phyloP scores from a whole-genome alignment of 2,888 invertebrate genomes.

The Proisotoma minuta region DNA sequence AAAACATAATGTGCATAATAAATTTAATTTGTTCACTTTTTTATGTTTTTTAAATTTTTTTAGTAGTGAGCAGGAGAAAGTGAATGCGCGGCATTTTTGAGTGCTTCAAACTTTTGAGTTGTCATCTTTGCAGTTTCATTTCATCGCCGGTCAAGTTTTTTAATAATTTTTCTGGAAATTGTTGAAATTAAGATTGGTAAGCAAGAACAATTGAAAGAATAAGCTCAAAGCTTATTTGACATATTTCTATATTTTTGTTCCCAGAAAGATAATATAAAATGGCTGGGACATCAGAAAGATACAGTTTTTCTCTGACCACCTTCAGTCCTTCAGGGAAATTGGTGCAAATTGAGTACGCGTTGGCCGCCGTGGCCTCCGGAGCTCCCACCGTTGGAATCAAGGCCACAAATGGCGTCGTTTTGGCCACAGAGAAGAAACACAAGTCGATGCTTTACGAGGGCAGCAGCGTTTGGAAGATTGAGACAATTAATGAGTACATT shows the following conservation, averaged over 20 bases:
- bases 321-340: slow-evolving; percentile 95
- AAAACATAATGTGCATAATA: too few relatives aligned
- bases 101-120: too few relatives aligned
- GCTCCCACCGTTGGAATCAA: slow-evolving; percentile 98
- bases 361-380: slow-evolving; percentile 96
- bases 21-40: too few relatives aligned
- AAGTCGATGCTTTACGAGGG: slow-evolving; percentile 95
- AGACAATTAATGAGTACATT: slow-evolving; percentile 88
- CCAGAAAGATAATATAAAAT: slow-evolving; percentile 59
- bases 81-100: too few relatives aligned
- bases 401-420: slow-evolving; percentile 96
- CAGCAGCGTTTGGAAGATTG: slow-evolving; percentile 93
- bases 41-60: too few relatives aligned
- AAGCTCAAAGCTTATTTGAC: too few relatives aligned
- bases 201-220: too few relatives aligned
- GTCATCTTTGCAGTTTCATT: too few relatives aligned
- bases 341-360: slow-evolving; percentile 99
- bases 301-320: slow-evolving; percentile 42
- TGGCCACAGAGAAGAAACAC: slow-evolving; percentile 98
- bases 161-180: too few relatives aligned
- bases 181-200: too few relatives aligned
- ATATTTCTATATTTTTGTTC: slow-evolving; percentile 92
- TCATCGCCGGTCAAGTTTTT: too few relatives aligned
- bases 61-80: too few relatives aligned
- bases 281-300: slow-evolving; percentile 41